Conservation (phyloP, 2,888 invertebrate genomes). For the Yponomeuta sedellus region DNA sequence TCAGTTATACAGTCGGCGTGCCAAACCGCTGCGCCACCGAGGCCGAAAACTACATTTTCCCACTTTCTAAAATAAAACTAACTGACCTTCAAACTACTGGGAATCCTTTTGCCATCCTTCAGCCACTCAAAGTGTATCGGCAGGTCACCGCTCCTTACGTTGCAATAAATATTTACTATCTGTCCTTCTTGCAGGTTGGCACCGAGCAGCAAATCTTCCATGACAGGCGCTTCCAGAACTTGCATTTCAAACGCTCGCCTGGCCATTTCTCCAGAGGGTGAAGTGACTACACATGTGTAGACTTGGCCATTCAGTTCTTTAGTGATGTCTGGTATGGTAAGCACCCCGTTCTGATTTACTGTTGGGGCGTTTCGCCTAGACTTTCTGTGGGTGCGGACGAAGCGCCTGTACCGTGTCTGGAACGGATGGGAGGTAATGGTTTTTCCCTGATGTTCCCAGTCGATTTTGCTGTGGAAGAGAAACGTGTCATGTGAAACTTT, state of each 20-base stretch:
- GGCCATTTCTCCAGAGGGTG: slow-evolving; percentile 82
- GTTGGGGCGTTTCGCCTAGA: slow-evolving; percentile 45
- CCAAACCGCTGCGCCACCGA: too few relatives aligned
- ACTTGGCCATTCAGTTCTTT: slow-evolving; percentile 82
- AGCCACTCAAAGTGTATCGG: slow-evolving; percentile 84
- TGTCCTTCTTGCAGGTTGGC: slow-evolving; percentile 88
- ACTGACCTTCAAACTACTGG: slow-evolving; percentile 77
- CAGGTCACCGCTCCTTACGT: slow-evolving; percentile 82
- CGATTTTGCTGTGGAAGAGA: slow-evolving; percentile 58
- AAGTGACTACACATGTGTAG: slow-evolving; percentile 87
- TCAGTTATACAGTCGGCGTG: too few relatives aligned
- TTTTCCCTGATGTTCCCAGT: slow-evolving; percentile 67
- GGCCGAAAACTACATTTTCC: too few relatives aligned
- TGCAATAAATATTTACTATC: slow-evolving; percentile 89
- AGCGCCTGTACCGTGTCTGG: slow-evolving; percentile 54
- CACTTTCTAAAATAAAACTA: too few relatives aligned
- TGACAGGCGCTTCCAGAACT: slow-evolving; percentile 84
- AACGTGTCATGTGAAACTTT: not conserved
- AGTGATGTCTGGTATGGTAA: slow-evolving; percentile 78
- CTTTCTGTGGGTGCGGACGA: slow-evolving; percentile 35
- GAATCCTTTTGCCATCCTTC: slow-evolving; percentile 80
- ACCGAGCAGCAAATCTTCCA: slow-evolving; percentile 88
- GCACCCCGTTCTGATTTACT: slow-evolving; percentile 71
- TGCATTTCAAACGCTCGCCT: slow-evolving; percentile 74
- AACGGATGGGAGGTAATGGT: slow-evolving; percentile 51